Evolutionary conservation across 2,113 vertebrate species (phyloP), one percentile per base, ranked within the genome.

Genomic region (Rhinopithecus roxellana): DNA sequence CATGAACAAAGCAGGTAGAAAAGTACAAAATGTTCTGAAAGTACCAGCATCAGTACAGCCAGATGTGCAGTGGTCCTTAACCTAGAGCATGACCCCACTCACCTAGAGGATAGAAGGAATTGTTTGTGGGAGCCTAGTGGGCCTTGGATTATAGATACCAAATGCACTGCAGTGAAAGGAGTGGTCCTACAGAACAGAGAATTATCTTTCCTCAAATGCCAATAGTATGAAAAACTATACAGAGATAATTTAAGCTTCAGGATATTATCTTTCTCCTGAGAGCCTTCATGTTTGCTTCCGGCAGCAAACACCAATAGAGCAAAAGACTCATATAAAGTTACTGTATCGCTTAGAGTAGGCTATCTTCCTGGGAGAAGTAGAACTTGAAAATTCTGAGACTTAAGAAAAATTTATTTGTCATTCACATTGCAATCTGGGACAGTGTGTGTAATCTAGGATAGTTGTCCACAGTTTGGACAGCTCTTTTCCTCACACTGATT

Each of bases 241-340:
- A 43, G 22, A 43, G 61, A 32, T 57, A 69, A 89, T 72, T 72
- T 61, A 78, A 80, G 32, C 35, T 52, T 74, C 67, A 64, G 45
- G 57, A 45, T 69, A 9, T 90, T 90, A 17, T 82, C 79, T 92
- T 97, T 95, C 67, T 89, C n/a, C 74, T 61, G 40, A 86, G 55
- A 78, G 38, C 14, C 14, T 93, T 90, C 84, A 8, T 92, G 18
- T 96, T 92, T 95, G 85, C 23, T 90, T 83, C 75, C 69, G 27
- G 22, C 40, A 43, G 52, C 86, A 94, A 74, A 84, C 38, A 43
- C 43, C 70, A 12, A 23, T 38, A 80, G 30, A 96, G 7, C 35
- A 88, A 96, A 94, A 75, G 40, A 92, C 59, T 85, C 85, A 30
- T 74, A 14, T 70, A 18, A 87, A 69, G n/a, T 87, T 27, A 59